Evolutionary conservation across 1,140 invertebrate species (phyloP).

Genomic region (Halictus rubicundus): DNA sequence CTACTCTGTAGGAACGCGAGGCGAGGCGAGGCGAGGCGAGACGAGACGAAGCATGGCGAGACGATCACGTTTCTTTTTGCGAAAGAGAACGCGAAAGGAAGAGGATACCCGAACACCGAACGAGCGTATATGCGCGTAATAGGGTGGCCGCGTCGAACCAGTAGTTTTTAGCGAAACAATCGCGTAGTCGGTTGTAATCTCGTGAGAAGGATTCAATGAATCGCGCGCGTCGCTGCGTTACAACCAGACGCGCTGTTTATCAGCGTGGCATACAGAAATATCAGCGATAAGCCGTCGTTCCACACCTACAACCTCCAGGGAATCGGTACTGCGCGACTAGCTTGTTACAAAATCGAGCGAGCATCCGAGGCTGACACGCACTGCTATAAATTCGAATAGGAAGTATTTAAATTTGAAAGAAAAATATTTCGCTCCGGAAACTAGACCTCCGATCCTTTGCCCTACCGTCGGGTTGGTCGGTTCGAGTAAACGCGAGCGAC

Average conservation of each 20-base stretch:
- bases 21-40: too few species aligned
- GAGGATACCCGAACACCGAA: neutral
- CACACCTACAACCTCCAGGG: constrained; percentile 27
- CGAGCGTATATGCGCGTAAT: neutral
- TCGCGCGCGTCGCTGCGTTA: constrained; percentile 40
- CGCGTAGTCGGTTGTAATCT: constrained; percentile 37
- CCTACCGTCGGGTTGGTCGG: neutral
- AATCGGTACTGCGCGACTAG: neutral
- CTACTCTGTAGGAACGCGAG: neutral
- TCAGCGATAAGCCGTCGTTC: constrained; percentile 41
- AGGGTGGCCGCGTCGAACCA: neutral
- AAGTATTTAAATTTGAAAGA: too few species aligned
- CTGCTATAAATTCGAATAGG: too few species aligned
- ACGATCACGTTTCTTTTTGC: neutral
- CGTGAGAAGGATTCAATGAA: constrained; percentile 56
- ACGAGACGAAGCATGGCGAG: too few species aligned
- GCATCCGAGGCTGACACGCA: neutral
- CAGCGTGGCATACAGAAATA: constrained; percentile 49
- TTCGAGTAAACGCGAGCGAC: neutral
- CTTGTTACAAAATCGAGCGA: neutral
- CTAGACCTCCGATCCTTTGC: neutral
- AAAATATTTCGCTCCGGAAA: neutral
- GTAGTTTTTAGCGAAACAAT: constrained; percentile 39
- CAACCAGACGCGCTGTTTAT: constrained; percentile 46
- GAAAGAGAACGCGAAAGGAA: neutral